Percentiles rank a stretch among this genome's conserved stretches.
Evolutionary conservation across 1,140 invertebrate species (phyloP).

Genomic region (Uloborus diversus): DNA sequence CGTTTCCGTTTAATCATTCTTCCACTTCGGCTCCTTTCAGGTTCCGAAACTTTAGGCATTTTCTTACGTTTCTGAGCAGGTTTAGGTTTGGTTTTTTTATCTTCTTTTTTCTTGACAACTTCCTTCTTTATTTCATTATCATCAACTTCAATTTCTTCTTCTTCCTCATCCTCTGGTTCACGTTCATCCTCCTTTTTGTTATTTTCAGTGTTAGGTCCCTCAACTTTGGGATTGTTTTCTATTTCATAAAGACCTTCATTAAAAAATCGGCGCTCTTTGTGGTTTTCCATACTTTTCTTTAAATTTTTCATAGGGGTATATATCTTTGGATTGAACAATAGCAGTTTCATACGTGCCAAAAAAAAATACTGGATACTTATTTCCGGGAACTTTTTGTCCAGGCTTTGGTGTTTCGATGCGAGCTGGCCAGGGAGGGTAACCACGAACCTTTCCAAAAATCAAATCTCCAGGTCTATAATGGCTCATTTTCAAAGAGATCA

Average conservation of each 20-base stretch:
- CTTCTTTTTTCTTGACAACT: not conserved
- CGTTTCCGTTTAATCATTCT: conserved; percentile 78
- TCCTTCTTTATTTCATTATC: conserved; percentile 1
- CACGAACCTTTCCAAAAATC: conserved; percentile 95
- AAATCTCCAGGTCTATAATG: conserved; percentile 77
- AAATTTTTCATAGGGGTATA: conserved; percentile 70
- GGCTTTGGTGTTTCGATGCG: conserved; percentile 54
- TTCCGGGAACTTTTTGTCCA: conserved; percentile 70
- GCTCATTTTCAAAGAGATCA: conserved; percentile 2
- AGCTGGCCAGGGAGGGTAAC: conserved; percentile 88
- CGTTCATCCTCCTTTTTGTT: not conserved
- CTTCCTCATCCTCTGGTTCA: not conserved
- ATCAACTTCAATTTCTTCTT: conserved; percentile 4
- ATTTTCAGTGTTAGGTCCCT: conserved; percentile 18
- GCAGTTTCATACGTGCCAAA: conserved; percentile 60
- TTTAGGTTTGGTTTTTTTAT: not conserved
- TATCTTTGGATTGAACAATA: conserved; percentile 57
- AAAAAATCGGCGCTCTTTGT: conserved; percentile 71
- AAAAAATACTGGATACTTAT: conserved; percentile 76
- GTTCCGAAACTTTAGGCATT: conserved; percentile 1
- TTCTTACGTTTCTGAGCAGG: conserved; percentile 15
- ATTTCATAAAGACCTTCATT: conserved; percentile 76
- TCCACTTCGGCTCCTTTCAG: conserved; percentile 76
- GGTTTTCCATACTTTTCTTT: conserved; percentile 74
- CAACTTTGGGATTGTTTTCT: conserved; percentile 68